Conservation (phyloP, 2,113 vertebrate species). For the Coptodon bakossiorum region DNA sequence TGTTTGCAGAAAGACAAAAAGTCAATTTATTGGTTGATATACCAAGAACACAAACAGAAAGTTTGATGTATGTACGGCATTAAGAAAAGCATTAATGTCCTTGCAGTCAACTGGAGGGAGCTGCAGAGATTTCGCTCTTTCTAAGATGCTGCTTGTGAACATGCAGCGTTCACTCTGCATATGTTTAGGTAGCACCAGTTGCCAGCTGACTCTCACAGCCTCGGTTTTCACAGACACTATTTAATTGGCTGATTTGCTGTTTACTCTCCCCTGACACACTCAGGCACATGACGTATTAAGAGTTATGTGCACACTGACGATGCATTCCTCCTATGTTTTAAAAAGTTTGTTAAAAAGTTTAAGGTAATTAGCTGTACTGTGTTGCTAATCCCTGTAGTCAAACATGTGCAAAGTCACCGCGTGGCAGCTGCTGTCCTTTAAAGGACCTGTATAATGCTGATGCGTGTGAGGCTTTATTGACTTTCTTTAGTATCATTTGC, state of each 20-base stretch:
- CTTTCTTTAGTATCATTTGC: not conserved
- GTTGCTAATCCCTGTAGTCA: not conserved
- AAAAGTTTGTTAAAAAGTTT: not conserved
- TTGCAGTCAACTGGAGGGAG: not conserved
- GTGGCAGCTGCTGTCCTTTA: not conserved
- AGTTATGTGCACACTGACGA: not conserved
- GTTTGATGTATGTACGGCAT: not conserved
- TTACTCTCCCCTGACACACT: not conserved
- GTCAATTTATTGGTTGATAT: not conserved
- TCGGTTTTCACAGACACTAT: not conserved
- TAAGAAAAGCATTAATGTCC: not conserved
- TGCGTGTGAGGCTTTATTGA: not conserved
- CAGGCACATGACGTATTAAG: not conserved
- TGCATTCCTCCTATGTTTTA: not conserved
- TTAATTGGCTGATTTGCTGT: not conserved
- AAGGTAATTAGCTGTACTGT: not conserved
- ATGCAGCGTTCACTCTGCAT: not conserved
- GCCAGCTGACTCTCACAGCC: not conserved
- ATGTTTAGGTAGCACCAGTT: not conserved
- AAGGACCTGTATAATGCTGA: fast-evolving
- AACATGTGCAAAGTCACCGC: not conserved
- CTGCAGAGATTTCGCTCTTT: not conserved
- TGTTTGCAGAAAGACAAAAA: not conserved
- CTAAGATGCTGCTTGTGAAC: not conserved
- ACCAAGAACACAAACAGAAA: not conserved